A percentile compares a stretch with the other conserved stretches of the same genome.
These are phyloP conservation scores for Xestia rhomboidea DNA, from an alignment of 2,888 invertebrate genomes.

Conservation along the genomic window DNA sequence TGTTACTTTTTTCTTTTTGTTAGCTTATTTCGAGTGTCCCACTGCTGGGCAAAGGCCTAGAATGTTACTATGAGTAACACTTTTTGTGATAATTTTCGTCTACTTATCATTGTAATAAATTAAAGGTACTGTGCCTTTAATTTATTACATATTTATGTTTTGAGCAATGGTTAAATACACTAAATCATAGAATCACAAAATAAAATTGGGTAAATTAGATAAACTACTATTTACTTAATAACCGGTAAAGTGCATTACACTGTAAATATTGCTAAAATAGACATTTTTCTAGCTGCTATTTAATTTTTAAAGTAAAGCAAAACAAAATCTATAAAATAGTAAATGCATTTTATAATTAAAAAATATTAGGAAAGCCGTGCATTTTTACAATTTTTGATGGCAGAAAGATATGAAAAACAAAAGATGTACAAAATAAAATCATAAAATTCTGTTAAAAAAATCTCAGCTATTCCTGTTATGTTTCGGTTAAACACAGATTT, in stretches of 20 bases:
- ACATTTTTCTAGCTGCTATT: background rate
- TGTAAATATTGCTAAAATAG: background rate
- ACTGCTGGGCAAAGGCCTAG: too few species aligned
- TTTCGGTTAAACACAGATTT: slow-evolving; percentile 34
- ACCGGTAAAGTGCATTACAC: background rate
- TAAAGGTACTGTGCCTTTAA: background rate
- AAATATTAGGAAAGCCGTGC: slow-evolving; percentile 14
- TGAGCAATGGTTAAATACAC: background rate
- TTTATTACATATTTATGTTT: background rate
- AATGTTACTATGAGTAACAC: background rate
- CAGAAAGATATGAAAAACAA: background rate
- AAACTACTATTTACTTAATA: background rate
- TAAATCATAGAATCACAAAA: background rate
- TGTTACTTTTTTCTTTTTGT: background rate
- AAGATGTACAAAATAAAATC: background rate
- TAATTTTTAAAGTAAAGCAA: background rate
- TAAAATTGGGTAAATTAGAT: too few species aligned
- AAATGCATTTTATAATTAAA: background rate
- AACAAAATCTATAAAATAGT: too few species aligned
- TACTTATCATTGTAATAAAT: background rate
- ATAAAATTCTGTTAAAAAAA: background rate
- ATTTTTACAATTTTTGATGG: background rate
- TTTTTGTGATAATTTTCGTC: background rate
- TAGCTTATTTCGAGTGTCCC: too few species aligned
- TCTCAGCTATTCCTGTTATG: slow-evolving; percentile 14